Percentiles rank a stretch among this genome's conserved stretches.
Conservation (phyloP, 2,113 vertebrate species). For the Hydrolagus affinis region DNA sequence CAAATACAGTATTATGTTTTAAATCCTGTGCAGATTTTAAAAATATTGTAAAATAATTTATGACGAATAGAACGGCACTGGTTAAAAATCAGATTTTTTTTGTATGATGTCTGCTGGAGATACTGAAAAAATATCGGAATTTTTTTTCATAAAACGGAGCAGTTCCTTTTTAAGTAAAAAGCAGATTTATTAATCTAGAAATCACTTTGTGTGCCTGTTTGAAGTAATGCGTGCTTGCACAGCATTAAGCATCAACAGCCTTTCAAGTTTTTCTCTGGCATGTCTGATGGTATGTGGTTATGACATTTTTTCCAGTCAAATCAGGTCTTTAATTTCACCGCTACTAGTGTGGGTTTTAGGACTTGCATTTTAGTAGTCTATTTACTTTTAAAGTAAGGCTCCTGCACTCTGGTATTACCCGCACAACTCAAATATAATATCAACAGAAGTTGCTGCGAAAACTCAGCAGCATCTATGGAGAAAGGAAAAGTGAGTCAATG, state of each 20-base stretch:
- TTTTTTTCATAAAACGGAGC: background rate
- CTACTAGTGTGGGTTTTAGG: constrained; percentile 8
- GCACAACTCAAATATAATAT: background rate
- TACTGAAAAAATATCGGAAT: background rate
- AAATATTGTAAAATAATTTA: background rate
- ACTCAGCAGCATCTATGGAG: too few species aligned
- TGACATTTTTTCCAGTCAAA: constrained; percentile 28
- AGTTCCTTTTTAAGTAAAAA: constrained; percentile 5
- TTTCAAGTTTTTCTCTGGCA: background rate
- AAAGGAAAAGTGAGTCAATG: too few species aligned
- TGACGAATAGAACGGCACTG: background rate
- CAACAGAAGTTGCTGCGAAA: too few species aligned
- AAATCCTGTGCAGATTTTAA: background rate
- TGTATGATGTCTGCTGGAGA: background rate
- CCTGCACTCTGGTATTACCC: background rate
- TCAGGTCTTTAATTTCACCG: constrained; percentile 19
- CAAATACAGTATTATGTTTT: background rate
- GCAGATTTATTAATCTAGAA: constrained; percentile 22
- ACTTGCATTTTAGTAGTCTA: background rate
- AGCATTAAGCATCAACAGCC: background rate
- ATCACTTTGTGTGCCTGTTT: constrained; percentile 14
- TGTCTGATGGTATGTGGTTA: constrained; percentile 24
- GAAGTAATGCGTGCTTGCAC: constrained; percentile 9
- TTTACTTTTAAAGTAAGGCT: background rate
- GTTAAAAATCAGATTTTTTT: background rate